phyloP scores from a whole-genome alignment of 2,888 invertebrate species.

The Dynastes hyllus region DNA sequence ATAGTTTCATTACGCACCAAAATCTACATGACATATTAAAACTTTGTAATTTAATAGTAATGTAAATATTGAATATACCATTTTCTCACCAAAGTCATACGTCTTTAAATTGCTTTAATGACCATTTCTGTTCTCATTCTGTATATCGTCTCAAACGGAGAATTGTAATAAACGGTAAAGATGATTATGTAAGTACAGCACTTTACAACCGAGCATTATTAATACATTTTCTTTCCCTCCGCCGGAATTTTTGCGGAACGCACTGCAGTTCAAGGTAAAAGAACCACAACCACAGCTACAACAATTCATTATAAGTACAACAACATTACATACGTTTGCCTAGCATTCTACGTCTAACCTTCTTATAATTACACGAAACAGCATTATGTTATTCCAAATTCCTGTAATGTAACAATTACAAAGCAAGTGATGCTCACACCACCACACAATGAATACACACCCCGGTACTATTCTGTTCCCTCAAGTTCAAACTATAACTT shows the following conservation, averaged over 20 bases:
- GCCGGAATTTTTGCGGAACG: constrained; percentile 54
- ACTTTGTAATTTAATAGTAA: too few species aligned
- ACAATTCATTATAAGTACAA: constrained; percentile 28
- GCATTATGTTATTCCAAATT: constrained; percentile 11
- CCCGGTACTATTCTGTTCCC: neutral
- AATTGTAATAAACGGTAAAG: too few species aligned
- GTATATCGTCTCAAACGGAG: too few species aligned
- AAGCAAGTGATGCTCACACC: neutral
- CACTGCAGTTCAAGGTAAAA: constrained; percentile 59
- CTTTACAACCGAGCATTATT: constrained; percentile 19
- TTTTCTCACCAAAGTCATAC: too few species aligned
- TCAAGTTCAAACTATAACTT: constrained; percentile 26
- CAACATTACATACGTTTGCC: neutral
- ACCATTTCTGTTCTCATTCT: neutral
- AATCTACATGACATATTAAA: too few species aligned
- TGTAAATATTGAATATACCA: too few species aligned
- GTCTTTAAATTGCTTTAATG: too few species aligned
- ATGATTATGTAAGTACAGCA: too few species aligned
- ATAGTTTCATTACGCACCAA: too few species aligned
- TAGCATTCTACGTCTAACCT: constrained; percentile 13
- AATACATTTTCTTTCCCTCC: constrained; percentile 49
- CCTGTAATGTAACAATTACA: constrained; percentile 1
- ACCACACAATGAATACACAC: constrained; percentile 4
- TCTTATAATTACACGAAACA: constrained; percentile 17
- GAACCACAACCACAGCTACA: constrained; percentile 28